Percentiles rank a stretch among this genome's conserved stretches.
Evolutionary conservation across 1,140 invertebrate species (phyloP).

Genomic region (Tribolium madens): DNA sequence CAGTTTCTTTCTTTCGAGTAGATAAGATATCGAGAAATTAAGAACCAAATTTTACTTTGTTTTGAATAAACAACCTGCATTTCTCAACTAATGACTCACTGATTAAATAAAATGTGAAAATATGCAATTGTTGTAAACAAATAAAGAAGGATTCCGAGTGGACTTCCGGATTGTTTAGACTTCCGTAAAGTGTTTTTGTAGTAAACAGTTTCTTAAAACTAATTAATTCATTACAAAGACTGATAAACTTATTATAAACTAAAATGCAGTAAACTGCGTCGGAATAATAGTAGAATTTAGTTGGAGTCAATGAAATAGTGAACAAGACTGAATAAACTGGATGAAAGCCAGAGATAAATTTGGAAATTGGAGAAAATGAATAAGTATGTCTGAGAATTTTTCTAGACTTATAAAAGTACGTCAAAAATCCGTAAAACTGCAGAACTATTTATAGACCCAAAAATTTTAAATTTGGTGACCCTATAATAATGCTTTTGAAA

Average conservation of each 20-base stretch:
- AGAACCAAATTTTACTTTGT: not conserved
- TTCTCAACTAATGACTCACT: not conserved
- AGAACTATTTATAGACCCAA: not conserved
- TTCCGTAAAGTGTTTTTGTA: not conserved
- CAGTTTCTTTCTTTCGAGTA: not conserved
- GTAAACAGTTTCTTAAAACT: not conserved
- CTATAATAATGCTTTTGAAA: constrained; percentile 17
- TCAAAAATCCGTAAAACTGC: not conserved
- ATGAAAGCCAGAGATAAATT: not conserved
- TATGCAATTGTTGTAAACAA: not conserved
- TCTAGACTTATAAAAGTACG: too few species aligned
- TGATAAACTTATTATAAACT: not conserved
- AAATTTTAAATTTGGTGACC: constrained; percentile 13
- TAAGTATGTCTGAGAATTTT: not conserved
- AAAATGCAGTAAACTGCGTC: not conserved
- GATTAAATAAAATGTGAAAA: not conserved
- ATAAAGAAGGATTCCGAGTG: not conserved
- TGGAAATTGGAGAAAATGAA: not conserved
- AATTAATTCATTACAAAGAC: not conserved
- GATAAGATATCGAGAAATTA: constrained; percentile 12
- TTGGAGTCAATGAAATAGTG: constrained; percentile 21
- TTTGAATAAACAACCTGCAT: not conserved
- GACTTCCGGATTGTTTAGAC: not conserved
- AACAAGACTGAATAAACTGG: constrained; percentile 1
- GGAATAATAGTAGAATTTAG: not conserved